These are phyloP conservation scores for Zelostemma sp. DNA, from an alignment of 1,140 invertebrate genomes.

Conservation along the genomic window DNA sequence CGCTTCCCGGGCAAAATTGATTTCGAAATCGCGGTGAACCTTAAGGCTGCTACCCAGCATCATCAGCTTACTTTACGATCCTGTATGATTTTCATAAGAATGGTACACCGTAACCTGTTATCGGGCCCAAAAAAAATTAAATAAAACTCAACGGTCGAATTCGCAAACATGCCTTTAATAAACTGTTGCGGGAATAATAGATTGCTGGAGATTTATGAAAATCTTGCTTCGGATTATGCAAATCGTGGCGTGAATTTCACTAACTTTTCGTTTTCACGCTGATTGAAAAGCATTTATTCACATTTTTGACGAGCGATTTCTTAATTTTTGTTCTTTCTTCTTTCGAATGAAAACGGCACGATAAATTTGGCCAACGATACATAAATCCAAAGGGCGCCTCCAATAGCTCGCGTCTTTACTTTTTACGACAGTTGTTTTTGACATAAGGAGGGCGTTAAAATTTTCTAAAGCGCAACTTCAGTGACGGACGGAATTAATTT, in stretches of 20 bases:
- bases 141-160: slow-evolving; percentile 25
- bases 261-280: not conserved
- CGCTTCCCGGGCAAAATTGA: slow-evolving; percentile 20
- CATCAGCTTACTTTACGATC: slow-evolving; percentile 47
- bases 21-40: slow-evolving; percentile 24
- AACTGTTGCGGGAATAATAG: slow-evolving; percentile 33
- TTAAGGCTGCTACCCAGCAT: slow-evolving; percentile 13
- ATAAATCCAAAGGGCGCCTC: too few relatives aligned
- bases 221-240: slow-evolving; percentile 20
- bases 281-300: not conserved
- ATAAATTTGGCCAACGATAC: too few relatives aligned
- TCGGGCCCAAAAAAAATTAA: slow-evolving; percentile 27
- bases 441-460: not conserved
- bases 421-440: not conserved
- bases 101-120: slow-evolving; percentile 28
- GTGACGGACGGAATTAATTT: slow-evolving; percentile 30
- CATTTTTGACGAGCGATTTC: not conserved
- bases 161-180: slow-evolving; percentile 34
- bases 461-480: slow-evolving; percentile 1
- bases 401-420: not conserved
- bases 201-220: slow-evolving; percentile 31
- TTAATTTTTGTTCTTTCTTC: too few relatives aligned
- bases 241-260: slow-evolving; percentile 7
- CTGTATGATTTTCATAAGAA: slow-evolving; percentile 53
- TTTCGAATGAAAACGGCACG: too few relatives aligned